Conservation (phyloP, 2,797 vertebrate species). For the Hapalemur alaotrensis region DNA sequence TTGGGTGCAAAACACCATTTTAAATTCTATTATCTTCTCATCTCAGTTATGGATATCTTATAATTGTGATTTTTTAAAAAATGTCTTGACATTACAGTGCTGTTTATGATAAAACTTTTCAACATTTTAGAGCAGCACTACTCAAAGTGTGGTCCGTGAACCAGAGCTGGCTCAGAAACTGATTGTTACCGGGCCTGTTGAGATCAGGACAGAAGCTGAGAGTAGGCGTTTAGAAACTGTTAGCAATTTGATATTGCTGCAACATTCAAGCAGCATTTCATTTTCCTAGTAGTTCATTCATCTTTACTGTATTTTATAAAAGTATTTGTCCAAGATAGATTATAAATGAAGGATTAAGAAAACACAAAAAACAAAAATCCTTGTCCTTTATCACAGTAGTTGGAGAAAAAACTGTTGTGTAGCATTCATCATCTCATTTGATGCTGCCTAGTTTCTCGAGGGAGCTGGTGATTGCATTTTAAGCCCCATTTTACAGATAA, state of each 20-base stretch:
- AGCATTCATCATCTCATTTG: rapidly evolving
- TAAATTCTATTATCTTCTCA: background rate
- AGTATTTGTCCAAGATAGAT: background rate
- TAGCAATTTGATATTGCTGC: background rate
- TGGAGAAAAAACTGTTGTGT: background rate
- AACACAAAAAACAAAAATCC: background rate
- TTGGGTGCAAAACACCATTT: background rate
- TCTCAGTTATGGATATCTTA: background rate
- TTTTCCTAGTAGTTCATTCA: background rate
- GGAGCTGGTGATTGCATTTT: background rate
- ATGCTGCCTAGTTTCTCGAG: background rate
- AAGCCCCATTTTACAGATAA: background rate
- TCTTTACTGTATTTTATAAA: background rate
- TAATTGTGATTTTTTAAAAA: background rate
- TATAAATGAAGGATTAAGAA: background rate
- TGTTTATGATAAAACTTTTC: background rate
- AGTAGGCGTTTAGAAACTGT: background rate
- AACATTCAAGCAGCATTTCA: background rate
- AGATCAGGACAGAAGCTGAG: background rate
- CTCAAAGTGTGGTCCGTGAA: background rate
- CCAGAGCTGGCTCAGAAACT: background rate
- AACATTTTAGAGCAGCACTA: background rate
- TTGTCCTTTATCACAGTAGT: background rate
- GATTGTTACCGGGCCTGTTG: background rate
- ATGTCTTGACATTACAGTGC: background rate